Evolutionary conservation across 2,113 vertebrate species (phyloP).

Genomic region (Corynorhinus townsendii): DNA sequence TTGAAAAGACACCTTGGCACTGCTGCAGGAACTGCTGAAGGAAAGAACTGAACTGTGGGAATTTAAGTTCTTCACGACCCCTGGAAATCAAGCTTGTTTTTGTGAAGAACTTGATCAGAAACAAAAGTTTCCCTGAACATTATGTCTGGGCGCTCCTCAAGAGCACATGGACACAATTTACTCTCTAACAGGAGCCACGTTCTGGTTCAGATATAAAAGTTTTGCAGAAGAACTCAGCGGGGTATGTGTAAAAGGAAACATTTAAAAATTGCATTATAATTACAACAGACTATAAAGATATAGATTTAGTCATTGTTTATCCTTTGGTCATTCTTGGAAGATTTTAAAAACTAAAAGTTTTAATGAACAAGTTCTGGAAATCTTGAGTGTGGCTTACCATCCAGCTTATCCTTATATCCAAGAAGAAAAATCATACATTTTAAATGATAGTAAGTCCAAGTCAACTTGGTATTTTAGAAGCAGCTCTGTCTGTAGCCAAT

Average conservation of each 20-base stretch:
- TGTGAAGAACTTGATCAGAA: slow-evolving; percentile 39
- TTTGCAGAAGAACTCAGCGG: background rate
- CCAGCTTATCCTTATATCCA: background rate
- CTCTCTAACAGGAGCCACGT: slow-evolving; percentile 34
- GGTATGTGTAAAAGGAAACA: slow-evolving; percentile 21
- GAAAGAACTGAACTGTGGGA: background rate
- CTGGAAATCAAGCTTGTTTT: slow-evolving; percentile 26
- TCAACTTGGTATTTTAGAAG: background rate
- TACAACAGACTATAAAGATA: slow-evolving; percentile 40
- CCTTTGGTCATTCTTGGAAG: slow-evolving; percentile 9
- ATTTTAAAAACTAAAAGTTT: slow-evolving; percentile 27
- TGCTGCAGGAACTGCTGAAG: background rate
- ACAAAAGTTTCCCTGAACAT: slow-evolving; percentile 2
- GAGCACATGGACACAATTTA: slow-evolving; percentile 40
- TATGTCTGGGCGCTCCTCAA: background rate
- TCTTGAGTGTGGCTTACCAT: background rate
- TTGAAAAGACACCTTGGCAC: background rate
- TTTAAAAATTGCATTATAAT: slow-evolving; percentile 24
- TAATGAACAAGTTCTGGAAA: slow-evolving; percentile 48
- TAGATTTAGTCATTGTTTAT: slow-evolving; percentile 39
- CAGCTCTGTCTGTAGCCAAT: background rate
- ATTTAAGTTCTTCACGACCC: background rate
- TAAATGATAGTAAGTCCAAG: slow-evolving; percentile 19
- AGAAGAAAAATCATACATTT: slow-evolving; percentile 13
- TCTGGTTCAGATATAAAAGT: background rate